A percentile compares a stretch with the other conserved stretches of the same genome.
phyloP scores from a whole-genome alignment of 2,113 vertebrate genomes.

The Sterrhoptilus dennistouni region DNA sequence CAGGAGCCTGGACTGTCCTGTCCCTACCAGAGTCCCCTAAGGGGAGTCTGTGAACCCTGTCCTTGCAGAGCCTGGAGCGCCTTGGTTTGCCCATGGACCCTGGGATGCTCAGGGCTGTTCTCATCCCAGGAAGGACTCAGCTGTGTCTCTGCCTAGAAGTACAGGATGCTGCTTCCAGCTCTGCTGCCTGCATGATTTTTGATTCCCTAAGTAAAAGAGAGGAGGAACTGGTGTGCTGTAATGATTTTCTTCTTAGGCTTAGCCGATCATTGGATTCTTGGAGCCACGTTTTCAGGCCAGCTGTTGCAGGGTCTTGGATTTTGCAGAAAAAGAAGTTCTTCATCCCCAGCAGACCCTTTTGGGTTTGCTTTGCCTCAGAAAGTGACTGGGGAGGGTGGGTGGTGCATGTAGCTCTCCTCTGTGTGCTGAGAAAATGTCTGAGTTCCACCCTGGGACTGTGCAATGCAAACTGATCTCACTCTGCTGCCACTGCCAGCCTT shows the following conservation, averaged over 20 bases:
- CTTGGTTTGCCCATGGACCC: neutral
- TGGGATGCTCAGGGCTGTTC: neutral
- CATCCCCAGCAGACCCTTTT: neutral
- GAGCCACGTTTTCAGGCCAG: neutral
- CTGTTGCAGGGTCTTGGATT: neutral
- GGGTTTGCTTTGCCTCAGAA: neutral
- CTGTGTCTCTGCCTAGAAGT: neutral
- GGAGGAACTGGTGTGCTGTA: neutral
- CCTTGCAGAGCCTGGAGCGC: neutral
- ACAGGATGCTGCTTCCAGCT: neutral
- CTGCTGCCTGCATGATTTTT: neutral
- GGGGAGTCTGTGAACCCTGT: neutral
- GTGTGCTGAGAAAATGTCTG: fast-evolving
- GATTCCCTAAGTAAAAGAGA: neutral
- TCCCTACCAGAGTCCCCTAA: fast-evolving
- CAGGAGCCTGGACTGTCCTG: neutral
- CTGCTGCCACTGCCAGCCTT: neutral
- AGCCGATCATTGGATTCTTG: neutral
- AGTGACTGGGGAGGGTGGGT: neutral
- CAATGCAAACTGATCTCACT: neutral
- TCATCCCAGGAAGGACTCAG: neutral
- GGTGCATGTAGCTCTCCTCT: neutral
- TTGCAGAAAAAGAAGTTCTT: neutral
- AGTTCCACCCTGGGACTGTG: neutral
- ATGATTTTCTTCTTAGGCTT: neutral